phyloP scores from a whole-genome alignment of 2,797 vertebrate species.

The Octomys mimax region DNA sequence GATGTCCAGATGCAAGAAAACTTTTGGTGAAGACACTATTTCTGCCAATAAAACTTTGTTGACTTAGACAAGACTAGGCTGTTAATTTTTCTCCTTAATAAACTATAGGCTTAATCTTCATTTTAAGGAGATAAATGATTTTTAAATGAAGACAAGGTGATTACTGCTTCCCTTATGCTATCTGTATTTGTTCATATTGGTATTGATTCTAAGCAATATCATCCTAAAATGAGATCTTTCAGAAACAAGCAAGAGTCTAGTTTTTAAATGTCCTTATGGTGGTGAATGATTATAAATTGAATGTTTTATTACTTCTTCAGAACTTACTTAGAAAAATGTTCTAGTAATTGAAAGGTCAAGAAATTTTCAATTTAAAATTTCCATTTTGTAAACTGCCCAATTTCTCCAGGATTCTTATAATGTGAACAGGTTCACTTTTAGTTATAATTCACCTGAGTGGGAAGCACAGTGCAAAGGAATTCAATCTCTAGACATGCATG shows the following conservation, averaged over 20 bases:
- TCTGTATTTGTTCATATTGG: not conserved
- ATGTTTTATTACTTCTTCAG: conserved; percentile 4
- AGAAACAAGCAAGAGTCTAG: not conserved
- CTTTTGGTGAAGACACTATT: not conserved
- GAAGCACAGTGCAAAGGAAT: not conserved
- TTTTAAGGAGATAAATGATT: not conserved
- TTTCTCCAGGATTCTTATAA: conserved; percentile 31
- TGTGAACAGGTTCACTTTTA: conserved; percentile 14
- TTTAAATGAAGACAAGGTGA: conserved; percentile 6
- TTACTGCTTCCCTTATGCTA: not conserved
- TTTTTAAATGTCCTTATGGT: conserved; percentile 29
- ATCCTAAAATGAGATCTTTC: conserved; percentile 44
- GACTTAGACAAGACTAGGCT: not conserved
- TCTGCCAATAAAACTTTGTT: not conserved
- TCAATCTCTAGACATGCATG: conserved; percentile 25
- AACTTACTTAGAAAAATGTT: conserved; percentile 36
- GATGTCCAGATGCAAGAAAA: not conserved
- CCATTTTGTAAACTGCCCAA: conserved; percentile 6
- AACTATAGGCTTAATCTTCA: not conserved
- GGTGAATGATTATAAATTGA: conserved; percentile 19
- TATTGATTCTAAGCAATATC: not conserved
- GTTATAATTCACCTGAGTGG: not conserved
- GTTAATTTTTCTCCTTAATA: not conserved
- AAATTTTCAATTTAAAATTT: conserved; percentile 53
- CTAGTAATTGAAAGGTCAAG: not conserved